Evolutionary conservation across 2,797 vertebrate species (phyloP).

Genomic region (Schizothorax lantsangensis): DNA sequence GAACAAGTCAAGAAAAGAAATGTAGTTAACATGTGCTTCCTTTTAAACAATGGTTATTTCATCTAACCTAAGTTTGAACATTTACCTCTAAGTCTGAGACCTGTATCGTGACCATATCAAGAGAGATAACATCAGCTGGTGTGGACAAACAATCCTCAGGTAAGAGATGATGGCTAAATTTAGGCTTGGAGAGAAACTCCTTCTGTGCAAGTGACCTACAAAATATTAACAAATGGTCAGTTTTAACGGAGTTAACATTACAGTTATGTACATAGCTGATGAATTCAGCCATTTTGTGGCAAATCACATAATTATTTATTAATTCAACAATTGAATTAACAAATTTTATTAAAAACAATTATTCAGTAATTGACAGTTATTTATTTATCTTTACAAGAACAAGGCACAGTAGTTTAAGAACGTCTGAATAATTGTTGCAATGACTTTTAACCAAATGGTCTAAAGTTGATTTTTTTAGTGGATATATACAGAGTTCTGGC

Average conservation of each 20-base stretch:
- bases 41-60: background rate
- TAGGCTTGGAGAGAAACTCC: conserved; percentile 85
- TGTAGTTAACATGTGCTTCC: background rate
- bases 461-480: background rate
- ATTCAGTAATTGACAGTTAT: too few relatives aligned
- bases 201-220: conserved; percentile 79
- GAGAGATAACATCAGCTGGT: conserved; percentile 72
- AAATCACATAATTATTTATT: background rate
- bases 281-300: background rate
- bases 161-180: conserved; percentile 79
- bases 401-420: too few relatives aligned
- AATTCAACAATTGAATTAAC: background rate
- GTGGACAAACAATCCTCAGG: conserved; percentile 75
- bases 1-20: conserved; percentile 63
- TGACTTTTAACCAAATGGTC: background rate
- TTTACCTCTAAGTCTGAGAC: conserved; percentile 74
- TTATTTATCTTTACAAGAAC: too few relatives aligned
- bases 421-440: background rate
- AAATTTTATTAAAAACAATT: background rate
- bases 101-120: conserved; percentile 81
- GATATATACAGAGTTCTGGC: background rate
- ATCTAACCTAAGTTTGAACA: background rate
- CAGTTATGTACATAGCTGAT: background rate
- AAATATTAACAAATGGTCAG: background rate
- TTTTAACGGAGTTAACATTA: background rate